Conservation (phyloP, 2,113 vertebrate genomes). For the Heterochromis multidens region DNA sequence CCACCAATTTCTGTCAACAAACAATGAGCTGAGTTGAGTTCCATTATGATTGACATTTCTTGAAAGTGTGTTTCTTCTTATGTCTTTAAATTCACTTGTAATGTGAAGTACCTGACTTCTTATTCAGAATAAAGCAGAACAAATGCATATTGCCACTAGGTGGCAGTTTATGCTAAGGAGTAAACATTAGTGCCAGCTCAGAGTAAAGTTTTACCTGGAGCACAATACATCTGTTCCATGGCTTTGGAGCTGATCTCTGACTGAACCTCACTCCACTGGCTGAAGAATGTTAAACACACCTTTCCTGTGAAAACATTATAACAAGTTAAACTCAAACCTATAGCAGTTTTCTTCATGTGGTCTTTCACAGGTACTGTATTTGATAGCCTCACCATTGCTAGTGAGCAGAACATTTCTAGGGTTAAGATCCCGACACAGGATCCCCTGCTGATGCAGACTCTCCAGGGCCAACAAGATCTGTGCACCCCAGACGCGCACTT, state of each 20-base stretch:
- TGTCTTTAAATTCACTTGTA: not conserved
- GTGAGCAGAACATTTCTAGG: constrained; percentile 94
- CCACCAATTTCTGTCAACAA: constrained; percentile 87
- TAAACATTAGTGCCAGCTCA: not conserved
- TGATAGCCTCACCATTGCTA: constrained; percentile 76
- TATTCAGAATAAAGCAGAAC: not conserved
- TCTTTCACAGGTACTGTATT: not conserved
- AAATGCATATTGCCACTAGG: constrained; percentile 35
- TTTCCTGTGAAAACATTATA: constrained; percentile 79
- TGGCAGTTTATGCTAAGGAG: constrained; percentile 23
- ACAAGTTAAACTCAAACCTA: not conserved
- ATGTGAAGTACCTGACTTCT: not conserved
- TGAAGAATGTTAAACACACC: constrained; percentile 90
- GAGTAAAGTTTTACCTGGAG: constrained; percentile 83
- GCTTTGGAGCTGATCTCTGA: constrained; percentile 81
- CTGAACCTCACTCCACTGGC: constrained; percentile 96
- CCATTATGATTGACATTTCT: not conserved
- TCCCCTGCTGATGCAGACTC: constrained; percentile 91
- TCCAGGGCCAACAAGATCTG: constrained; percentile 91
- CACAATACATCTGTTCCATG: constrained; percentile 87
- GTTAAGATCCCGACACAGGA: constrained; percentile 94
- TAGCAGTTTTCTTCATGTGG: not conserved
- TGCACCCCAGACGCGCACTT: constrained; percentile 88
- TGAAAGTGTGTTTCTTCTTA: not conserved
- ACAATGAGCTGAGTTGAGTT: not conserved